Percentiles rank a stretch among this genome's conserved stretches.
Conservation (phyloP, 2,113 vertebrate species). For the Meles meles region DNA sequence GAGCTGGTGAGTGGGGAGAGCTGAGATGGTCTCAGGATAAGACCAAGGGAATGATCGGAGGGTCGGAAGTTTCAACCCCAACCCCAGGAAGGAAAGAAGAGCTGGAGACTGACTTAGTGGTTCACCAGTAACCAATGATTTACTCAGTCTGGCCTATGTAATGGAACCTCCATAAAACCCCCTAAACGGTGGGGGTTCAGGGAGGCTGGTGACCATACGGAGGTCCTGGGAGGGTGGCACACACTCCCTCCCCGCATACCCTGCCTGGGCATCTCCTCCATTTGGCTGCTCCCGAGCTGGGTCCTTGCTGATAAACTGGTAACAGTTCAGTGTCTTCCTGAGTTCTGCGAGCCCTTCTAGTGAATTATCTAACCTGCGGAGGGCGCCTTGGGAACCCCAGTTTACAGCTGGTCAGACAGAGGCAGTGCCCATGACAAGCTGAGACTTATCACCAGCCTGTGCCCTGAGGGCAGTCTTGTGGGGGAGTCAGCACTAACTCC, state of each 20-base stretch:
- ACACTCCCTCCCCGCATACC: background rate
- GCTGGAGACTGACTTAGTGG: background rate
- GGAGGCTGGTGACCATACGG: background rate
- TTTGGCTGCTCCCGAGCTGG: background rate
- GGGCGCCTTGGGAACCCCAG: background rate
- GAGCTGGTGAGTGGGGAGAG: background rate
- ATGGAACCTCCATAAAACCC: background rate
- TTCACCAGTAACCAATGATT: background rate
- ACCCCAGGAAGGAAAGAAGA: background rate
- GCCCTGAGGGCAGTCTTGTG: too few species aligned
- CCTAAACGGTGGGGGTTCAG: accelerated
- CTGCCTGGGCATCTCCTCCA: background rate
- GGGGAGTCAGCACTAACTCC: background rate
- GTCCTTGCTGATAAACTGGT: background rate
- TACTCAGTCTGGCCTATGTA: background rate
- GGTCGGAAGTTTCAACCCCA: background rate
- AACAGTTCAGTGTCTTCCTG: background rate
- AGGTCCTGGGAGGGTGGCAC: too few species aligned
- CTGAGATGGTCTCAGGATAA: background rate
- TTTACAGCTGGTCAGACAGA: too few species aligned
- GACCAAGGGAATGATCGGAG: background rate
- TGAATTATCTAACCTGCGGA: background rate
- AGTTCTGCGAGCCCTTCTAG: background rate
- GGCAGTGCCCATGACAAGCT: background rate
- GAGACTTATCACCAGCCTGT: background rate